These are phyloP conservation scores for Darevskia mixta DNA, from an alignment of 2,797 vertebrate species.

Conservation along the genomic window DNA sequence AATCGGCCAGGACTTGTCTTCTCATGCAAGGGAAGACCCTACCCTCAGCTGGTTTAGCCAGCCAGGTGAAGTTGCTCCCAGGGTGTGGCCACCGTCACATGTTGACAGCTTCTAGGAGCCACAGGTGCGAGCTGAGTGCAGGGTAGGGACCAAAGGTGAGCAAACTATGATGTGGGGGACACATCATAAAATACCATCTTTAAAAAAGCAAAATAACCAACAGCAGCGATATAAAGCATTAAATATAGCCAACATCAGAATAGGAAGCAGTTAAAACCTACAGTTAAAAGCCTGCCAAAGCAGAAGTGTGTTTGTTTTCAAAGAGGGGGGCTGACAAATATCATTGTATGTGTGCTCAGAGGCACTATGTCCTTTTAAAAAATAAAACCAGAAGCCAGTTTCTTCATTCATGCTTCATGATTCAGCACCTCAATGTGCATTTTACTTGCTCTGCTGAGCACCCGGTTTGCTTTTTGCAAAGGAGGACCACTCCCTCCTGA, in stretches of 20 bases:
- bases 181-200: background rate
- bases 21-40: no score
- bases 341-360: background rate
- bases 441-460: conserved; percentile 1
- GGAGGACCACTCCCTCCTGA: background rate
- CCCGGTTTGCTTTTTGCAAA: background rate
- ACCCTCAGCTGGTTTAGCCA: no score
- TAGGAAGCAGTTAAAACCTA: background rate
- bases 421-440: background rate
- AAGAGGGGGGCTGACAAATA: background rate
- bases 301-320: background rate
- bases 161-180: no score
- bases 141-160: no score
- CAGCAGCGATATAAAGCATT: background rate
- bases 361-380: background rate
- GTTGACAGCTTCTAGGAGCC: no score
- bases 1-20: no score
- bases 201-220: background rate
- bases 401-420: conserved; percentile 6
- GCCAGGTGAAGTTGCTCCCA: no score
- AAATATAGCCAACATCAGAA: background rate
- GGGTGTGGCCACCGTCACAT: no score
- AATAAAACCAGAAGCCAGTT: background rate
- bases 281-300: background rate
- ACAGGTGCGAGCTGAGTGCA: no score